Conservation (phyloP, 2,113 vertebrate species). For the Strix aluco region DNA sequence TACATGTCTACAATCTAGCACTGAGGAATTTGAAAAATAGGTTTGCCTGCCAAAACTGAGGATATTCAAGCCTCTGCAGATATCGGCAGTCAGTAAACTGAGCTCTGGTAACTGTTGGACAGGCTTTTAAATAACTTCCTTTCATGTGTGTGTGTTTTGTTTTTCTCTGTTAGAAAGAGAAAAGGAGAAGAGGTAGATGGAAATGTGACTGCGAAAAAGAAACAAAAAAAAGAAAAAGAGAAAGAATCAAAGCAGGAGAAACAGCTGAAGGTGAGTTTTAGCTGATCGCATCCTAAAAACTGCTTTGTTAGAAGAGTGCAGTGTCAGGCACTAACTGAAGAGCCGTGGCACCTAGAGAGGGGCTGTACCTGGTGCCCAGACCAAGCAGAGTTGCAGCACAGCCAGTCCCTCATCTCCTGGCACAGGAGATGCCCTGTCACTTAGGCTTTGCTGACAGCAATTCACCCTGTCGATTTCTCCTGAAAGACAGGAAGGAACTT, state of each 20-base stretch:
- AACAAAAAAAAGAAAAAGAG: conserved; percentile 86
- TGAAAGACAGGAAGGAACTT: neutral
- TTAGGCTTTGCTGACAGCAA: neutral
- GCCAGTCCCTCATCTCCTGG: fast-evolving
- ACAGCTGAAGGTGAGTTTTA: conserved; percentile 78
- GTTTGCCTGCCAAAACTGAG: neutral
- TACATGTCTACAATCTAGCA: neutral
- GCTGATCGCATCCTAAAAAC: neutral
- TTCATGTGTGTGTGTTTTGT: neutral
- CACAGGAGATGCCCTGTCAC: neutral
- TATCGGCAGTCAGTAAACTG: neutral
- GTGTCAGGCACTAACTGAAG: neutral
- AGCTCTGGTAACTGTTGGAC: neutral
- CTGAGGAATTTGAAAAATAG: conserved; percentile 15
- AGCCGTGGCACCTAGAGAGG: neutral
- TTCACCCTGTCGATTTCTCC: neutral
- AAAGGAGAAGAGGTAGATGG: conserved; percentile 86
- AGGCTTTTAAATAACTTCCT: neutral
- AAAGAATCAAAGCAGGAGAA: conserved; percentile 84
- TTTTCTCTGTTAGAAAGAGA: conserved; percentile 82
- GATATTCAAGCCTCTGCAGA: conserved; percentile 11
- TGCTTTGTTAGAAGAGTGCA: neutral
- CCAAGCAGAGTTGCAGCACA: neutral
- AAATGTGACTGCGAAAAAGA: conserved; percentile 84
- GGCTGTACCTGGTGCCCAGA: neutral